Conservation (phyloP, 2,113 vertebrate genomes). For the Reinhardtius hippoglossoides region DNA sequence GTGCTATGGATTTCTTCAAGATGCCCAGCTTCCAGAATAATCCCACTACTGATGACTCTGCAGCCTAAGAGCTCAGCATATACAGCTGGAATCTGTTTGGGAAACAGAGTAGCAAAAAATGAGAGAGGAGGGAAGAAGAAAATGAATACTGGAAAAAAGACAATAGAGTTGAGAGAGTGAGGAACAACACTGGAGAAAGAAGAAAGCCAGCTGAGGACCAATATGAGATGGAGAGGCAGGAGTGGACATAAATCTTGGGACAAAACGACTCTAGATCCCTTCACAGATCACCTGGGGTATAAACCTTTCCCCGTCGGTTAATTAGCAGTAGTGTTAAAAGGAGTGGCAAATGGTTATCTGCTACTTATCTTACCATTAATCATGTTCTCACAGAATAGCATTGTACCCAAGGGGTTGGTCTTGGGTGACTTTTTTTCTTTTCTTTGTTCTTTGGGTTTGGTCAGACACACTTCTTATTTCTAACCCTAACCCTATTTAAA, state of each 20-base stretch:
- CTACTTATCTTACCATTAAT: background rate
- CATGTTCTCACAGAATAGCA: background rate
- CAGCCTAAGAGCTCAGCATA: slow-evolving; percentile 8
- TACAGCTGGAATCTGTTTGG: slow-evolving; percentile 19
- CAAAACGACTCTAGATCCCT: slow-evolving; percentile 7
- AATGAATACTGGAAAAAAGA: background rate
- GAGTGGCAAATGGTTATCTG: background rate
- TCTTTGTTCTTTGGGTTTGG: background rate
- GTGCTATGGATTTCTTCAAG: background rate
- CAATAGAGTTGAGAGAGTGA: background rate
- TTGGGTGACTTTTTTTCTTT: accelerated
- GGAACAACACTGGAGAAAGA: background rate
- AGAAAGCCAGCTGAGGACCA: too few relatives aligned
- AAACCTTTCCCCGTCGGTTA: slow-evolving; percentile 7
- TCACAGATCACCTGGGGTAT: background rate
- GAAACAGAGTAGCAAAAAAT: background rate
- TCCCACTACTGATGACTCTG: slow-evolving; percentile 23
- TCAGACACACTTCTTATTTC: slow-evolving; percentile 10
- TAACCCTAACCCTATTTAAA: too few relatives aligned
- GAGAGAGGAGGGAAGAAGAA: background rate
- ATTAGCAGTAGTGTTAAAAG: slow-evolving; percentile 31
- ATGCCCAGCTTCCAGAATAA: background rate
- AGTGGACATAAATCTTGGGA: background rate
- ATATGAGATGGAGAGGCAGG: background rate
- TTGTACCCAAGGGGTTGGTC: background rate